These are phyloP conservation scores for Tipula helvola DNA, from an alignment of 2,888 invertebrate species.

Conservation along the genomic window DNA sequence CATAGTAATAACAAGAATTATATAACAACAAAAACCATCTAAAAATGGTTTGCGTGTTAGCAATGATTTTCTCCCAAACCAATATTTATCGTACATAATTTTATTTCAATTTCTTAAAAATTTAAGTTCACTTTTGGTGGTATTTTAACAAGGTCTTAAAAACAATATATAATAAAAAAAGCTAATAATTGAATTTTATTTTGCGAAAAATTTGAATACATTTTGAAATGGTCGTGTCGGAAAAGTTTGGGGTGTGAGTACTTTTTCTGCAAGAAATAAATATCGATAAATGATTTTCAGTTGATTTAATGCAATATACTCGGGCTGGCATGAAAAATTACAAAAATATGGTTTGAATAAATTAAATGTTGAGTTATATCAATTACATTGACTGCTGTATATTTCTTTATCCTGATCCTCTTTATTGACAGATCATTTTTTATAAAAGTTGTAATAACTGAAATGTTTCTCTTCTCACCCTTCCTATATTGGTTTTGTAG, in stretches of 20 bases:
- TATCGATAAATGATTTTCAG: too few species aligned
- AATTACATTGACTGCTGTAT: not conserved
- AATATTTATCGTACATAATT: not conserved
- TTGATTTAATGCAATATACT: too few species aligned
- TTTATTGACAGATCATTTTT: not conserved
- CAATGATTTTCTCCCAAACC: not conserved
- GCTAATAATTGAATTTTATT: not conserved
- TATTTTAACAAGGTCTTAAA: not conserved
- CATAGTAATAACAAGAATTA: not conserved
- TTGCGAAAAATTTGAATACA: not conserved
- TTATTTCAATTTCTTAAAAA: constrained; percentile 4
- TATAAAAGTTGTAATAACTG: not conserved
- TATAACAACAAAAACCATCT: not conserved
- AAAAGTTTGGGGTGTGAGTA: not conserved
- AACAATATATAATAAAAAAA: not conserved
- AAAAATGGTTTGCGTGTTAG: not conserved
- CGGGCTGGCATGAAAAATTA: not conserved
- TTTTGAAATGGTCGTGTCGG: not conserved
- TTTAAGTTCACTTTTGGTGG: not conserved
- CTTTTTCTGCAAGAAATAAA: not conserved
- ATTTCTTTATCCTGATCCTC: not conserved
- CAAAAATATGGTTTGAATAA: not conserved
- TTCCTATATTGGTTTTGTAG: not conserved
- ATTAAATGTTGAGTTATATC: not conserved
- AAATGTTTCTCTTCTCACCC: not conserved